Evolutionary conservation across 2,888 invertebrate species (phyloP).

Genomic region (Brachypterus glaber): DNA sequence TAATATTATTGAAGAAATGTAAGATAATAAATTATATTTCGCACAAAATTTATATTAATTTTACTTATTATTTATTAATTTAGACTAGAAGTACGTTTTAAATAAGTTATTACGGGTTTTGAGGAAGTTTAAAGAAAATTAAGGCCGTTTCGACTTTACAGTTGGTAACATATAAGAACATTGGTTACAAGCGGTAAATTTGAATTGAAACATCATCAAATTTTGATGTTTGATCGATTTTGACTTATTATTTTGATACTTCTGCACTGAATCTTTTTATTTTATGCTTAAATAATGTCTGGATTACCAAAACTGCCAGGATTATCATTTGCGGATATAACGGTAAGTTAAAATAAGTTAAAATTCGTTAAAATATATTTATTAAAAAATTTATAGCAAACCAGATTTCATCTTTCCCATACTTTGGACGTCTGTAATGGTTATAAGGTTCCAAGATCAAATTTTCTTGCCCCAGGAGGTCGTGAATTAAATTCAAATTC

Average conservation of each 20-base stretch:
- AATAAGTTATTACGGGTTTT: too few relatives aligned
- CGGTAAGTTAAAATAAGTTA: conserved; percentile 32
- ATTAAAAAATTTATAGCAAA: conserved; percentile 33
- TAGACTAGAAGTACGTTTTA: too few relatives aligned
- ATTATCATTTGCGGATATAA: conserved; percentile 55
- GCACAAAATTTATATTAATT: too few relatives aligned
- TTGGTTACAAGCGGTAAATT: too few relatives aligned
- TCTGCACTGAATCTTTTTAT: neutral
- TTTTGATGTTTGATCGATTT: conserved; percentile 5
- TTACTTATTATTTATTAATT: too few relatives aligned
- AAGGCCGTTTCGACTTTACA: too few relatives aligned
- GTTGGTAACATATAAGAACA: too few relatives aligned
- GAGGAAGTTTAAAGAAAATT: too few relatives aligned
- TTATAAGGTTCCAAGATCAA: conserved; percentile 49
- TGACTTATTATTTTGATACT: neutral
- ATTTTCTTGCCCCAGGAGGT: conserved; percentile 50
- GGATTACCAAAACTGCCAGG: conserved; percentile 65
- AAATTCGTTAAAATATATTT: conserved; percentile 1
- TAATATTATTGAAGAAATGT: conserved; percentile 1
- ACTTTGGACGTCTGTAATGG: conserved; percentile 60
- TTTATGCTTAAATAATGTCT: conserved; percentile 26
- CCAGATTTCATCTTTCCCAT: conserved; percentile 50
- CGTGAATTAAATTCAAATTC: conserved; percentile 51
- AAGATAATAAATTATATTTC: too few relatives aligned
- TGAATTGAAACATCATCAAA: neutral